Evolutionary conservation across 2,888 invertebrate species (phyloP), one percentile per base, ranked within the genome.

Genomic region (Sesamia inferens): DNA sequence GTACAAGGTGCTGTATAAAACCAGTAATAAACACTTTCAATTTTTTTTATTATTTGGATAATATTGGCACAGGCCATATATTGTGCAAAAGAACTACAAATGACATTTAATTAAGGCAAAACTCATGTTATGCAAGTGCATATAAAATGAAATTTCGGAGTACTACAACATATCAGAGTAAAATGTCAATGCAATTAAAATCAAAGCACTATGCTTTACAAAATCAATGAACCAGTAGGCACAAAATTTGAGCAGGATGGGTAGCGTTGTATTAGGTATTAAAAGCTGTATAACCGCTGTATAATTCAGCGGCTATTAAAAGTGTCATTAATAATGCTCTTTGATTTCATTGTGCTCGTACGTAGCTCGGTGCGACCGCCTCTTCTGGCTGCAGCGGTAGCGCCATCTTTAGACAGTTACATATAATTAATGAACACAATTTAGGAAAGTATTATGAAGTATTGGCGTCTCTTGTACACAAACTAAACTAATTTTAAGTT

Each of bases 311-410:
- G 13, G 24, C 59, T 51, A 24, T 71, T 51, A n/a, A 57, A 51
- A 76, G 47, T 61, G 64, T 24, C 24, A 73, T 82, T 73, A 82
- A 78, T 82, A 73, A 82, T 80, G 68, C 79, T 79, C 55, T 78
- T 78, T 72, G 68, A 62, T 68, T 62, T 54, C 8, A 24, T 66
- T 22, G 59, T 57, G 24, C 14, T 22, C 55, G 24, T 22, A 47
- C 48, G 77, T n/a, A 66, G 66, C 51, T 70, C 42, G 57, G 13
- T 14, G n/a, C 16, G 24, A 22, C 63, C n/a, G 44, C 31, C 5
- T 71, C 58, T 48, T 31, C 48, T 22, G 13, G 16, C 19, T 44
- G n/a, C 22, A 8, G 8, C 22, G 13, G 39, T 55, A n/a, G n/a
- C 54, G 77, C 6, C 16, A 31, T 65, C 16, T 67, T 67, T 13